Conservation (phyloP, 2,888 invertebrate genomes). For the Dicyrtomina minuta region DNA sequence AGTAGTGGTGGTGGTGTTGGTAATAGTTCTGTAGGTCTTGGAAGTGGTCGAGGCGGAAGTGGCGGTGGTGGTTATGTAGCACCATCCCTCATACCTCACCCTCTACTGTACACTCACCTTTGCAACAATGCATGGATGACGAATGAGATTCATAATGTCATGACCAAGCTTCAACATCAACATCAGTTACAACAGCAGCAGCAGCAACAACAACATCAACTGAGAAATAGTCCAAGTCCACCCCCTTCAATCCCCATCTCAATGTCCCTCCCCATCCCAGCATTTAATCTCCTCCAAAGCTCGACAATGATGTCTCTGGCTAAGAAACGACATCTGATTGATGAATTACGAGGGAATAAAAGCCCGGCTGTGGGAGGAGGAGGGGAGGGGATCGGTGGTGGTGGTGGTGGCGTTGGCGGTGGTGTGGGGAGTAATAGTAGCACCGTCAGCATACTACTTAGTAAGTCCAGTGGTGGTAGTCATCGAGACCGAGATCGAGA, state of each 20-base stretch:
- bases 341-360: constrained; percentile 44
- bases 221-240: constrained; percentile 17
- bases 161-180: constrained; percentile 51
- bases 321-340: constrained; percentile 48
- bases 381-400: no score
- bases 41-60: not conserved
- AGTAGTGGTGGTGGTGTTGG: not conserved
- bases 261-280: not conserved
- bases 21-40: not conserved
- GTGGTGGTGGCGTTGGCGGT: no score
- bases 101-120: constrained; percentile 50
- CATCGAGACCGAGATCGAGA: not conserved
- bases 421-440: no score
- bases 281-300: not conserved
- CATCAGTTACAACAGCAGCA: constrained; percentile 48
- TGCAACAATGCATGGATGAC: constrained; percentile 53
- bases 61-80: constrained; percentile 18
- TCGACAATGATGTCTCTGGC: not conserved
- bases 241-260: constrained; percentile 7
- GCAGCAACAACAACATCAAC: constrained; percentile 22
- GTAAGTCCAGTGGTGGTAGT: no score
- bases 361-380: constrained; percentile 35
- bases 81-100: constrained; percentile 49
- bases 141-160: constrained; percentile 52
- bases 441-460: no score